These are phyloP conservation scores for Drosophila pectinifera DNA, from an alignment of 1,140 invertebrate genomes.

Conservation along the genomic window DNA sequence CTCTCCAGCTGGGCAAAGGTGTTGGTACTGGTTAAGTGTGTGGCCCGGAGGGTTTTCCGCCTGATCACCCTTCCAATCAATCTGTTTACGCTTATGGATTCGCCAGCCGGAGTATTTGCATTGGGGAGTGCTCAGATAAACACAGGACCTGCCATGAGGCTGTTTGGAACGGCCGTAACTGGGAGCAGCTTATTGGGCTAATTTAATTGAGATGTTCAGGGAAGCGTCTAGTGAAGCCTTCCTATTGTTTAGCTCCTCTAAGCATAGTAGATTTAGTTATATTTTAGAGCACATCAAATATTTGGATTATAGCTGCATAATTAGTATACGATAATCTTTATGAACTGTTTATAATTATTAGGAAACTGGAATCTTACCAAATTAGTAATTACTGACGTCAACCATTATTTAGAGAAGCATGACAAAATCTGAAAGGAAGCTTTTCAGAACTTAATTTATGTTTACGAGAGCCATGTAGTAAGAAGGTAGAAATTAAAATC, in stretches of 20 bases:
- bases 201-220: neutral
- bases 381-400: too few species aligned
- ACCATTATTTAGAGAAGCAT: too few species aligned
- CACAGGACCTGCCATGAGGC: neutral
- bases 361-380: too few species aligned
- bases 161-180: neutral
- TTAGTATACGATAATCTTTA: too few species aligned
- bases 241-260: neutral
- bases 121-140: conserved; percentile 12
- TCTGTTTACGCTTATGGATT: conserved; percentile 45
- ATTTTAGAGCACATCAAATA: too few species aligned
- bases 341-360: too few species aligned
- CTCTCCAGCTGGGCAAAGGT: conserved; percentile 22
- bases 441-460: too few species aligned
- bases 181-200: neutral
- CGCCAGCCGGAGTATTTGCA: conserved; percentile 14
- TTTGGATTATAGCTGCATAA: too few species aligned
- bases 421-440: too few species aligned
- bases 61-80: conserved; percentile 54
- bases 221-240: neutral
- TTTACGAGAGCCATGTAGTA: too few species aligned
- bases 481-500: too few species aligned
- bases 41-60: conserved; percentile 27
- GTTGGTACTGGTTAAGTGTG: conserved; percentile 30
- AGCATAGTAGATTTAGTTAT: too few species aligned